Percentiles rank a stretch among this genome's conserved stretches.
Conservation (phyloP, 2,888 invertebrate species). For the Graphium colonna region DNA sequence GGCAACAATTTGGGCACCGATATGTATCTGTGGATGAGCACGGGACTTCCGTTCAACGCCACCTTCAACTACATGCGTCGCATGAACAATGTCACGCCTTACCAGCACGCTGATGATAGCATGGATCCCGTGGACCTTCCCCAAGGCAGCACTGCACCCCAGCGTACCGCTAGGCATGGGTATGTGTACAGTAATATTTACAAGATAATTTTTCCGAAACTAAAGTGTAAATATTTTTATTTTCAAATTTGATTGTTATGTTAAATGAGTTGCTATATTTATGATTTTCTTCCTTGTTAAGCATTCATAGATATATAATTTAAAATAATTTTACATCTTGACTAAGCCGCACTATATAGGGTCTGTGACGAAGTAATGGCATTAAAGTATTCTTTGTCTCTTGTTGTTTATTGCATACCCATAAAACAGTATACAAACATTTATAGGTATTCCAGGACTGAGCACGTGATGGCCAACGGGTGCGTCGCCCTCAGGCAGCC, state of each 20-base stretch:
- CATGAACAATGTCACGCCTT: constrained; percentile 76
- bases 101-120: constrained; percentile 76
- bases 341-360: too few relatives aligned
- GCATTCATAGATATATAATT: too few relatives aligned
- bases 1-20: constrained; percentile 92
- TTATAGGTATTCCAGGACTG: constrained; percentile 77
- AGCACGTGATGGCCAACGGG: constrained; percentile 81
- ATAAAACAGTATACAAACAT: constrained; percentile 44
- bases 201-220: too few relatives aligned
- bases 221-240: not conserved
- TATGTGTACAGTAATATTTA: constrained; percentile 42
- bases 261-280: too few relatives aligned
- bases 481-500: constrained; percentile 90
- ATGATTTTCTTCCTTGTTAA: too few relatives aligned
- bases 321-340: too few relatives aligned
- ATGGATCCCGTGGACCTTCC: constrained; percentile 83
- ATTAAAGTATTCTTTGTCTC: too few relatives aligned
- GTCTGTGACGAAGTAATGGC: too few relatives aligned
- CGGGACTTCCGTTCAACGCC: constrained; percentile 91
- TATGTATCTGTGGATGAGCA: constrained; percentile 95
- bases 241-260: constrained; percentile 4
- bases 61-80: constrained; percentile 90
- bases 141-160: constrained; percentile 88
- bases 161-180: constrained; percentile 88
- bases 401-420: constrained; percentile 26